Percentiles rank a stretch among this genome's conserved stretches.
Conservation (phyloP, 2,888 invertebrate species). For the Iphiclides podalirius region DNA sequence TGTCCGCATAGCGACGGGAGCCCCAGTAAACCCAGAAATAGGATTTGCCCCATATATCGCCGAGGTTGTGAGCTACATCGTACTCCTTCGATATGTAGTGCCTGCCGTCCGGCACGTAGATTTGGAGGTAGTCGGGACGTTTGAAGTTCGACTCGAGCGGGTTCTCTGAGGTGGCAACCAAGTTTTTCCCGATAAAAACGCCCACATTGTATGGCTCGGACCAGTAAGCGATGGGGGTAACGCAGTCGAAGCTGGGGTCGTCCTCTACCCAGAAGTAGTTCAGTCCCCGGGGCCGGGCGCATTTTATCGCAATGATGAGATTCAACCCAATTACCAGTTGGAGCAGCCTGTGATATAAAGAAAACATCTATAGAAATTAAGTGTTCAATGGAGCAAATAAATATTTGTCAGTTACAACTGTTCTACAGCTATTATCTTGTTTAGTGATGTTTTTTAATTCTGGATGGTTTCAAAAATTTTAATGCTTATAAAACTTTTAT, state of each 20-base stretch:
- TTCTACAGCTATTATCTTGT: too few species aligned
- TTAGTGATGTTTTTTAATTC: too few species aligned
- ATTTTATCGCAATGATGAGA: too few species aligned
- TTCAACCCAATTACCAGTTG: too few species aligned
- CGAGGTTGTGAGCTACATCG: not conserved
- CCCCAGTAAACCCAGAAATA: constrained; percentile 14
- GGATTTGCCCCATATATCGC: constrained; percentile 10
- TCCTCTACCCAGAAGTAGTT: constrained; percentile 11
- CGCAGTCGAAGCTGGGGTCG: constrained; percentile 15
- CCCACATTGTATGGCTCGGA: not conserved
- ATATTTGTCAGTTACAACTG: too few species aligned
- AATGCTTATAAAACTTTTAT: too few species aligned
- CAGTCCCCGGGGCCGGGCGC: too few species aligned
- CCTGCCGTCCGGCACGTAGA: not conserved
- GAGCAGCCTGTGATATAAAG: too few species aligned
- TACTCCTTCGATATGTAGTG: not conserved
- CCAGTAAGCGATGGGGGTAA: constrained; percentile 5
- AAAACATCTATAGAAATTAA: too few species aligned
- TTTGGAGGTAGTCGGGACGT: not conserved
- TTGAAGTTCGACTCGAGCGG: constrained; percentile 8
- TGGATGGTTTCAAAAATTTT: too few species aligned
- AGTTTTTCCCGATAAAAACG: constrained; percentile 3
- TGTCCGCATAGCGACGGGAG: not conserved
- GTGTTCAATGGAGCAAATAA: too few species aligned
- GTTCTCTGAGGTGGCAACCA: constrained; percentile 3